Conservation (phyloP, 2,797 vertebrate species). For the Scolopax rusticola region DNA sequence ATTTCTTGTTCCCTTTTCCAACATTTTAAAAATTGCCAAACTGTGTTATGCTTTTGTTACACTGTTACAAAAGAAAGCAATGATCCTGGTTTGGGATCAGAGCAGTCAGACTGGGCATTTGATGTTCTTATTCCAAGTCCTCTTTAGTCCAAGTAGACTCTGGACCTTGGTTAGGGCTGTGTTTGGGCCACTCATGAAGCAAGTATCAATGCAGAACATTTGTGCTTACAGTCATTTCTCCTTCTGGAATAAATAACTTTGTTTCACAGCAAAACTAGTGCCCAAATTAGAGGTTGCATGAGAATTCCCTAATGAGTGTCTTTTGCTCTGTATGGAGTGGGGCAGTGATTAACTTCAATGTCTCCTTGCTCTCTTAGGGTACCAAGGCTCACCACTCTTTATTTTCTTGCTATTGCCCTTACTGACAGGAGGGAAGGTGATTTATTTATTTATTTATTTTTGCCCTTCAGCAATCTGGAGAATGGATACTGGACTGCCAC, state of each 20-base stretch:
- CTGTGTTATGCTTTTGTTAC: not conserved
- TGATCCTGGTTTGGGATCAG: not conserved
- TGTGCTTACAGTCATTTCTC: not conserved
- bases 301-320: not conserved
- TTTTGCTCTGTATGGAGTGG: not conserved
- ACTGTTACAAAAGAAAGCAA: not conserved
- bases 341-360: rapidly evolving
- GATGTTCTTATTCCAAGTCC: not conserved
- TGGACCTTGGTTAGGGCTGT: not conserved
- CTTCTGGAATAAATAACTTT: not conserved
- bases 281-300: not conserved
- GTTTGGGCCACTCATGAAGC: not conserved
- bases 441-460: not conserved
- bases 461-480: not conserved
- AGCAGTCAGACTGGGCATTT: not conserved
- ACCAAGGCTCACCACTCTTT: not conserved
- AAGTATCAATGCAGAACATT: not conserved
- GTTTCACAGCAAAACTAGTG: not conserved
- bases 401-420: not conserved
- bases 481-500: not conserved
- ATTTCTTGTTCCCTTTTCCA: not conserved
- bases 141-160: not conserved
- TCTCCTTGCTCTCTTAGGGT: not conserved
- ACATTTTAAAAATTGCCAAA: not conserved
- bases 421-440: not conserved